phyloP scores from a whole-genome alignment of 2,797 vertebrate genomes.

The Todus mexicanus region DNA sequence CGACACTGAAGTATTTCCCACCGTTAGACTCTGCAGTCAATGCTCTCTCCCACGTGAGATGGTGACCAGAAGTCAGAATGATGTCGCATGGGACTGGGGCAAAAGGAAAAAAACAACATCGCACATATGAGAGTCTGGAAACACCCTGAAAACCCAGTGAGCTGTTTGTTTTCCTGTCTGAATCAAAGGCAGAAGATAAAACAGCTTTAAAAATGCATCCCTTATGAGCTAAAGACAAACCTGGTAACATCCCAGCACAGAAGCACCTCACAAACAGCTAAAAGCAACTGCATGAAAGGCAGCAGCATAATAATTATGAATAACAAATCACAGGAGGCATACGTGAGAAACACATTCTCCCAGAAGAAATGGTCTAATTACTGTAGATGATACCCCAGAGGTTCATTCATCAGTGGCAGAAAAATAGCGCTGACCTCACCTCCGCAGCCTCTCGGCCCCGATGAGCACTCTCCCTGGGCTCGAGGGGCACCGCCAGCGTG shows the following conservation, averaged over 20 bases:
- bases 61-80: neutral
- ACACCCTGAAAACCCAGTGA: neutral
- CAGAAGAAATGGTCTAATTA: slow-evolving; percentile 16
- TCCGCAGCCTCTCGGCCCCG: neutral
- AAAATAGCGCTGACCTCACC: neutral
- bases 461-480: neutral
- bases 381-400: neutral
- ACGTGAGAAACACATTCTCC: neutral
- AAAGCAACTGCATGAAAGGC: neutral
- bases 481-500: neutral
- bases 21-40: neutral
- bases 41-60: neutral
- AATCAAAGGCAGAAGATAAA: slow-evolving; percentile 54
- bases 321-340: slow-evolving; percentile 10
- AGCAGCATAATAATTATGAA: slow-evolving; percentile 4
- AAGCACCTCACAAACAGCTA: neutral
- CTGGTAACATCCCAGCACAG: slow-evolving; percentile 21
- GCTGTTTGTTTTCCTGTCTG: slow-evolving; percentile 25
- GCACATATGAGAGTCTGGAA: neutral
- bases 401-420: neutral
- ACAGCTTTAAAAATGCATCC: slow-evolving; percentile 37
- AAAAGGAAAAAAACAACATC: neutral
- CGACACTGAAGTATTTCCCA: neutral
- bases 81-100: neutral
- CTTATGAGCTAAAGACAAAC: neutral